Evolutionary conservation across 1,140 invertebrate species (phyloP).

Genomic region (Physella acuta): DNA sequence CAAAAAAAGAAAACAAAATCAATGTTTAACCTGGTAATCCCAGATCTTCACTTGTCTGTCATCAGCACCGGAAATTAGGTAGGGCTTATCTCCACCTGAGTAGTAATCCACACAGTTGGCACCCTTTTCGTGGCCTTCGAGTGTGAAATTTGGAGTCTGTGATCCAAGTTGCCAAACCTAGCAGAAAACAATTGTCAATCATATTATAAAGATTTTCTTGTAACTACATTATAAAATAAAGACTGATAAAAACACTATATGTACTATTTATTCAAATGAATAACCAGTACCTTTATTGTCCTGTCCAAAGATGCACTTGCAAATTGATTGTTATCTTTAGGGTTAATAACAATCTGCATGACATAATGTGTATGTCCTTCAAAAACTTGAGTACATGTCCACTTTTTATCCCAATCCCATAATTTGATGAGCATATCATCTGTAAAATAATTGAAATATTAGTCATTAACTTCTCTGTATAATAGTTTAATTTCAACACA

Average conservation of each 20-base stretch:
- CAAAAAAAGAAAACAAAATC: not conserved
- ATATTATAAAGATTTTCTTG: no score
- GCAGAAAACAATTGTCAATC: no score
- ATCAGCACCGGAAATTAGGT: slow-evolving; percentile 97
- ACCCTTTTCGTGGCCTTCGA: slow-evolving; percentile 98
- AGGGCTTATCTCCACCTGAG: slow-evolving; percentile 99
- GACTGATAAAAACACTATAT: no score
- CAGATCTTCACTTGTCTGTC: slow-evolving; percentile 97
- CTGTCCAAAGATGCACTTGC: slow-evolving; percentile 96
- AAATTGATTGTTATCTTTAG: slow-evolving; percentile 99
- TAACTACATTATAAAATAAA: no score
- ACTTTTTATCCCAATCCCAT: slow-evolving; percentile 99
- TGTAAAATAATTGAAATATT: slow-evolving; percentile 61
- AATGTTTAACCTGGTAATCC: slow-evolving; percentile 82
- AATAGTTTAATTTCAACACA: no score
- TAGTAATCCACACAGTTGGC: slow-evolving; percentile 99
- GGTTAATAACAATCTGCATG: slow-evolving; percentile 99
- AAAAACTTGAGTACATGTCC: slow-evolving; percentile 90
- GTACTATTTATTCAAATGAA: no score
- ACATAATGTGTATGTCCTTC: slow-evolving; percentile 96
- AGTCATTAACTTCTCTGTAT: no score
- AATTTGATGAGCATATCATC: slow-evolving; percentile 99
- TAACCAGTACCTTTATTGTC: slow-evolving; percentile 86
- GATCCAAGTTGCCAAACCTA: slow-evolving; percentile 96
- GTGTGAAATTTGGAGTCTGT: slow-evolving; percentile 93